Evolutionary conservation across 1,140 invertebrate genomes (phyloP), one percentile per base, ranked within the genome.

Genomic region (Trinorchestia longiramus): DNA sequence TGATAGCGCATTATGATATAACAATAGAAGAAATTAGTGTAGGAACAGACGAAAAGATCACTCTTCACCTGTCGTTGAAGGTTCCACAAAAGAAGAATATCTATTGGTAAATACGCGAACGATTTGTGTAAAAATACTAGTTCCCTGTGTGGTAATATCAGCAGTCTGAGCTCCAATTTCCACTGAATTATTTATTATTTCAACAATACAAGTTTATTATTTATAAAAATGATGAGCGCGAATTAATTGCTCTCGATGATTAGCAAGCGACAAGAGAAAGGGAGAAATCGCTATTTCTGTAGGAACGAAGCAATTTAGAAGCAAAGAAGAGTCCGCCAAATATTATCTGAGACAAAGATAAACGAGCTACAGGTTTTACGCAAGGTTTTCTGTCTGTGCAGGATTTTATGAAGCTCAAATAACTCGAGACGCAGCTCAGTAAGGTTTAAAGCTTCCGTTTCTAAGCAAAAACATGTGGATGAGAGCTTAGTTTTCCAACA

Each of bases 401-500:
- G 28, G 43, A 43, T 94, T 94, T 94, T 40, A 45, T 45, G 43
- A 43, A 47, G 92, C 44, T n/a, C 19, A 94, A 94, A 43, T 43
- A 94, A 44, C 41, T 43, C 40, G 44, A 94, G 92, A 94, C 8
- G 92, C 44, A 94, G 47, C 45, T 94, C 92, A 47, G 92, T 19
- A 4, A 94, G 92, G 47, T 94, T 94, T 94, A 45, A 94, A 47
- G 92, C 92, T 94, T 94, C 92, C 92, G 92, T 94, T 94, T n/a
- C 92, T 94, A 40, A 36, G 92, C 8, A 94, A 94, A 45, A 94
- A 94, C 43, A 94, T 94, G 45, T 94, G 92, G 43, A 94, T 94
- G 92, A 94, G 92, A 45, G 92, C 92, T 45, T 94, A 44, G 92
- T 94, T 94, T 94, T 94, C 43, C 92, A 94, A n/a, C 92, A 94